Base-by-base conservation (phyloP, 2,888 invertebrate genomes). In the Spodoptera picta region DNA sequence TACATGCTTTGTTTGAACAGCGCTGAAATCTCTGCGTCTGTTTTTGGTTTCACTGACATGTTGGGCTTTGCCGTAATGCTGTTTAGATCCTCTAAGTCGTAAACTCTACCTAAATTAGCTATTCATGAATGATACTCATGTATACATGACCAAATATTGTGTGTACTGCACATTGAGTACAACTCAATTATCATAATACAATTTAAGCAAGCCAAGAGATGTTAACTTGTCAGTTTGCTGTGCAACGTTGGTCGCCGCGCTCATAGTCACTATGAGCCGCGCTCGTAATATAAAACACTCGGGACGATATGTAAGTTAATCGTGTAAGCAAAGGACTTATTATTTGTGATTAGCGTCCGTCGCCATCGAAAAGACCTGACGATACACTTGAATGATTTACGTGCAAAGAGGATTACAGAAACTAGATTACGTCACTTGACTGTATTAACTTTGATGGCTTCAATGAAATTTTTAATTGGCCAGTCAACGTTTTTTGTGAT, bases 1-100 rank as follows among this genome's bases (percentile, higher is more conserved):
- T 70, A 70, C 67, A 60, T 58, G 68, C 68, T 70, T 66, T 73
- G 77, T 82, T 75, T 72, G 72, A 64, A 62, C 50, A 69, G 64
- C 47, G 46, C 67, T 78, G 77, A 68, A 77, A 79, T 66, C 59
- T 58, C 55, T 48, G 59, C 52, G 23, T 68, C 79, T 71, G 51
- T 66, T 67, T 81, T 79, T 79, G 77, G 79, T 42, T 19, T 58
- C 36, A 52, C 51, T 49, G 66, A 66, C 56, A 58, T 68, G 53
- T 79, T 57, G 44, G 61, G 66, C 36, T 52, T 47, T 51, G 42
- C 56, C 68, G 65, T 77, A 71, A 65, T 65, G 69, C 60, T 64
- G 54, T 70, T 69, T 59, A 50, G 55, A 63, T 60, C 59, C 49
- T 57, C 58, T 57, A 69, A 60, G 69, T 73, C 80, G 65, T 80